Conservation (phyloP, 1,140 invertebrate species). For the Oedothorax gibbosus region DNA sequence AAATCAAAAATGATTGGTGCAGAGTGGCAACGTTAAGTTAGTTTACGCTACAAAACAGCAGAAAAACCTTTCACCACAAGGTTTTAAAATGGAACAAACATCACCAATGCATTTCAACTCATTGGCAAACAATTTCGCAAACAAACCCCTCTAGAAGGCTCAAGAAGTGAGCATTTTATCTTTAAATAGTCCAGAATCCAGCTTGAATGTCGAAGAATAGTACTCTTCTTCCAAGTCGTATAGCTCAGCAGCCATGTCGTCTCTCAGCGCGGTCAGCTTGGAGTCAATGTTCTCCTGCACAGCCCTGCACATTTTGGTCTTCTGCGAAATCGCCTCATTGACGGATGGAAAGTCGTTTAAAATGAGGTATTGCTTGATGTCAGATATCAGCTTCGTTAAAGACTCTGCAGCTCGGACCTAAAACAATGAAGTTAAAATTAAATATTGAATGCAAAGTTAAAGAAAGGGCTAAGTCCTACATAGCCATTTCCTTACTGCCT, state of each 20-base stretch:
- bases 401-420: conserved; percentile 91
- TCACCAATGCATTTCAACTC: too few relatives aligned
- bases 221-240: conserved; percentile 98
- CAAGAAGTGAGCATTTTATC: too few relatives aligned
- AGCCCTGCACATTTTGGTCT: conserved; percentile 82
- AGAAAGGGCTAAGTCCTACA: too few relatives aligned
- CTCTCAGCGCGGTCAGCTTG: conserved; percentile 89
- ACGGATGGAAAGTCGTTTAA: conserved; percentile 97
- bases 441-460: background rate
- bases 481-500: too few relatives aligned
- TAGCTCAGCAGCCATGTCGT: conserved; percentile 94
- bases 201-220: conserved; percentile 92
- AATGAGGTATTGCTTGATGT: conserved; percentile 96
- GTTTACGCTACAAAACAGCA: too few relatives aligned
- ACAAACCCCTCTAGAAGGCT: too few relatives aligned
- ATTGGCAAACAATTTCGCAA: too few relatives aligned
- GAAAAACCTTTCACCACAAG: too few relatives aligned
- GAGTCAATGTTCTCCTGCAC: conserved; percentile 93
- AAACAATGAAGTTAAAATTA: background rate
- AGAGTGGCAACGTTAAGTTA: too few relatives aligned
- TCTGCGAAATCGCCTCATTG: conserved; percentile 93
- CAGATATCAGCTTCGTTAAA: conserved; percentile 94
- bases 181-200: background rate
- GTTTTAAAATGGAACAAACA: too few relatives aligned
- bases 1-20: too few relatives aligned